Percentiles rank a stretch among this genome's conserved stretches.
Evolutionary conservation across 2,888 invertebrate genomes (phyloP).

Genomic region (Nomada fabriciana): DNA sequence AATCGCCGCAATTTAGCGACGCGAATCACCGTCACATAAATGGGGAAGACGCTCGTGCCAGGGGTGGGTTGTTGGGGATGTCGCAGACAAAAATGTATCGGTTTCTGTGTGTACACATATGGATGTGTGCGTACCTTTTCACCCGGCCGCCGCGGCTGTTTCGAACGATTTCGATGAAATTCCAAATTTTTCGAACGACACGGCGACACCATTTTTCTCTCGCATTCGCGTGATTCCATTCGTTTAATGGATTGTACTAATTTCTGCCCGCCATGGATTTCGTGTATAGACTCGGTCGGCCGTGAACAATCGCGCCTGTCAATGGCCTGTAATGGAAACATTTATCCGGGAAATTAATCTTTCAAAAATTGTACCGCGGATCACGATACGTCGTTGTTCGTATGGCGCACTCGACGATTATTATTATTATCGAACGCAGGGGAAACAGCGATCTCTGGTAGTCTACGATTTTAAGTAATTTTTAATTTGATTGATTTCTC

Average conservation of each 20-base stretch:
- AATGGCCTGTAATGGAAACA: conserved; percentile 7
- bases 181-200: not conserved
- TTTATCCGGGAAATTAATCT: conserved; percentile 31
- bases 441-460: no score
- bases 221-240: not conserved
- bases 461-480: no score
- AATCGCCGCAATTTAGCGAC: conserved; percentile 73
- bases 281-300: not conserved
- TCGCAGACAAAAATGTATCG: conserved; percentile 6
- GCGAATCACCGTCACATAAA: conserved; percentile 70
- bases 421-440: not conserved
- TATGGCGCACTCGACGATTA: not conserved
- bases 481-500: no score
- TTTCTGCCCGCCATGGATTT: not conserved
- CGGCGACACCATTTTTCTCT: not conserved
- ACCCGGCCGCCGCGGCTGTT: not conserved
- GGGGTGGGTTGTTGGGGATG: conserved; percentile 32
- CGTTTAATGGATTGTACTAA: not conserved
- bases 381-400: not conserved
- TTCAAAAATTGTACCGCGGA: not conserved
- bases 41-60: conserved; percentile 55
- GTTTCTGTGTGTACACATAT: no score
- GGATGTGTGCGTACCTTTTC: not conserved
- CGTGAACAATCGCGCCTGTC: conserved; percentile 5
- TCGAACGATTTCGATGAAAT: not conserved